These are phyloP conservation scores for Scaptodrosophila lebanonensis DNA, from an alignment of 1,140 invertebrate genomes.

Conservation along the genomic window DNA sequence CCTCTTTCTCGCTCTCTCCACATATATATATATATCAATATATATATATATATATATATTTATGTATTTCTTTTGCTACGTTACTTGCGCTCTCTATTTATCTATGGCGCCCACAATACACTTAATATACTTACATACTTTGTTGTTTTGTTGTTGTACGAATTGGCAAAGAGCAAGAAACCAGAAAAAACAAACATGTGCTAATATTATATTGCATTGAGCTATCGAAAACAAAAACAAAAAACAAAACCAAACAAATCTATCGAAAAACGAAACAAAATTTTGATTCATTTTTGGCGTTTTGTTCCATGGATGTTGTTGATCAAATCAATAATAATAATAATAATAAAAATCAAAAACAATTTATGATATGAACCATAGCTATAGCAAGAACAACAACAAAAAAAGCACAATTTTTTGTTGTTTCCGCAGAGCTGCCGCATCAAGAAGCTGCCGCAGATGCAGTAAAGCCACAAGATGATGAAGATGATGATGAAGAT, in stretches of 20 bases:
- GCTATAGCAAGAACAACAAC: constrained; percentile 37
- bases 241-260: constrained; percentile 21
- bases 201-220: too few relatives aligned
- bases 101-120: too few relatives aligned
- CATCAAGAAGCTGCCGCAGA: constrained; percentile 13
- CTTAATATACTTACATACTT: constrained; percentile 25
- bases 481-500: too few relatives aligned
- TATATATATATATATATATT: too few relatives aligned
- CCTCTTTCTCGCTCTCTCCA: constrained; percentile 5
- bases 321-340: constrained; percentile 28
- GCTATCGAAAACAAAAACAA: constrained; percentile 16
- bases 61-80: neutral
- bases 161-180: constrained; percentile 34
- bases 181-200: neutral
- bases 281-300: constrained; percentile 72
- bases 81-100: neutral
- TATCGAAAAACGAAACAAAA: constrained; percentile 28
- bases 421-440: constrained; percentile 60
- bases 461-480: constrained; percentile 6
- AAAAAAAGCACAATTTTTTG: constrained; percentile 65
- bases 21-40: constrained; percentile 1
- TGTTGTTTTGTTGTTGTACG: constrained; percentile 46
- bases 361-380: constrained; percentile 29
- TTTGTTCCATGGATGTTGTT: constrained; percentile 73
- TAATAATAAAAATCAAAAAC: constrained; percentile 22